Base-by-base conservation (phyloP, 2,888 invertebrate genomes). In the Agrotis exclamationis region DNA sequence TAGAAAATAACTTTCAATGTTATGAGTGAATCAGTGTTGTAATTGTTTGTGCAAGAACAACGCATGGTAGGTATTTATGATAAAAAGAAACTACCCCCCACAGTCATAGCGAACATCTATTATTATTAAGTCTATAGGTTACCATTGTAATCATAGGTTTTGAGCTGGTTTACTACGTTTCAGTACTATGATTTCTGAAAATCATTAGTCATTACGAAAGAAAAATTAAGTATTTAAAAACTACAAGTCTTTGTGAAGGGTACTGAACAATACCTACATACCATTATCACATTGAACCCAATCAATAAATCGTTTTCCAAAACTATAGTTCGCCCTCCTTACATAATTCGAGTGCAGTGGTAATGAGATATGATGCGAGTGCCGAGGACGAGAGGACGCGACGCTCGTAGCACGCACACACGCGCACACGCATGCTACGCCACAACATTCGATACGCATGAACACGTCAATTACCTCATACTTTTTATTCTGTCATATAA, bases 11-110 rank as follows among this genome's bases (percentile, higher is more conserved):
- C 48, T 53, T 51, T 64, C 58, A 62, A 70, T 74, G 28, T 86
- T 85, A 86, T 87, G 84, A 85, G 84, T 82, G 74, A 82, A 82
- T 79, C 67, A 74, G 62, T 18, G 2, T 47, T 28, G 18, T n/a
- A 20, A 45, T 22, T 24, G 24, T 39, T 45, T 65, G 18, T 39
- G 45, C 20, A n/a, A 54, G 47, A 44, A 22, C 16, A 11, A 57
- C 39, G 24, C 16, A 33, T 57, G 22, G 18, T 28, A 14, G 20
- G n/a, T n/a, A n/a, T n/a, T 28, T 18, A 33, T 56, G 45, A 50
- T 20, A 63, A 33, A 18, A 44, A 28, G 18, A 20, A 33, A 28
- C 51, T 22, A 22, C 9, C 2, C 2, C 6, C 14, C 9, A 14
- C 28, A 4, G 24, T 28, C 24, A 18, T 3, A 20, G 54, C 5